These are phyloP conservation scores for Paedocypris micromegethes DNA, from an alignment of 2,797 vertebrate species.

Conservation along the genomic window DNA sequence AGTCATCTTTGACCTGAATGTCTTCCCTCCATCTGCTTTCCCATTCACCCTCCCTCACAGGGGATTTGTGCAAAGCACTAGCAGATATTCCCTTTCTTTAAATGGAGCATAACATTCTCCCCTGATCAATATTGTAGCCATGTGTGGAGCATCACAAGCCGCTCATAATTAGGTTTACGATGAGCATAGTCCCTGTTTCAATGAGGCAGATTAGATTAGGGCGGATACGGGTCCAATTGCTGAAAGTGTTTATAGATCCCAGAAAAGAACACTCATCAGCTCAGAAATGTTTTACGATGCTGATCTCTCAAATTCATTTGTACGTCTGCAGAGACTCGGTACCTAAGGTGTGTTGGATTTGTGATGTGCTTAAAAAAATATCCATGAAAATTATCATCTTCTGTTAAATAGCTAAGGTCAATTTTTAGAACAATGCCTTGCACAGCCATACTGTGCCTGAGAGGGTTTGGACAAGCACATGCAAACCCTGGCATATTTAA, in stretches of 20 bases:
- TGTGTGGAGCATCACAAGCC: conserved; percentile 45
- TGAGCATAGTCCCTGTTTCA: conserved; percentile 58
- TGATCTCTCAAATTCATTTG: conserved; percentile 44
- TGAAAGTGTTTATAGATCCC: conserved; percentile 54
- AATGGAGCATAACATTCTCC: conserved; percentile 38
- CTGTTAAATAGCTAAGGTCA: too few species aligned
- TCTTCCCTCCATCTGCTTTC: not conserved
- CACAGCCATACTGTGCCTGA: too few species aligned
- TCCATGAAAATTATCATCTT: not conserved
- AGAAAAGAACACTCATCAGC: conserved; percentile 36
- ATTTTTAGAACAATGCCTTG: not conserved
- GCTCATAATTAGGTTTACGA: conserved; percentile 60
- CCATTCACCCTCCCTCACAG: not conserved
- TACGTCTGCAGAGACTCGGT: conserved; percentile 41
- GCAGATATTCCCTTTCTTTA: conserved; percentile 39
- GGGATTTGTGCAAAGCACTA: conserved; percentile 41
- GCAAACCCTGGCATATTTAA: too few species aligned
- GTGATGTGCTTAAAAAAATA: conserved; percentile 2
- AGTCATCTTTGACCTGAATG: conserved; percentile 1
- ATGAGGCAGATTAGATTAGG: conserved; percentile 56
- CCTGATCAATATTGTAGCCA: conserved; percentile 41
- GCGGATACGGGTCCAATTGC: conserved; percentile 64
- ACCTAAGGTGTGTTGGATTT: conserved; percentile 21
- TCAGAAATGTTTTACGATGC: conserved; percentile 29
- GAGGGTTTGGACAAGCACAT: too few species aligned